Conservation (phyloP, 2,888 invertebrate species). For the Dinocampus coccinellae region DNA sequence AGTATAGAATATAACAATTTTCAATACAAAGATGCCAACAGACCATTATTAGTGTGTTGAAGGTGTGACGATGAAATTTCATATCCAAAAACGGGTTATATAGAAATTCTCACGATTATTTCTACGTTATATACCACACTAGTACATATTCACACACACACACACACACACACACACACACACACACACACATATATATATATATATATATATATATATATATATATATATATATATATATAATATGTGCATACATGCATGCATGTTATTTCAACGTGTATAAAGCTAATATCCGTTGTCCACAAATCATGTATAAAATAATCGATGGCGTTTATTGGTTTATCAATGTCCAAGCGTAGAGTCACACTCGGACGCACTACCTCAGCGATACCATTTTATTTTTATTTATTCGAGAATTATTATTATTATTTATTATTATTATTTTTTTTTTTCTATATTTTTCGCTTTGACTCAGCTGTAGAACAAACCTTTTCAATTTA, state of each 20-base stretch:
- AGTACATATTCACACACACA: too few relatives aligned
- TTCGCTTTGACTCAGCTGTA: conserved; percentile 1
- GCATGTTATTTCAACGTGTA: conserved; percentile 50
- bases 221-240: background rate
- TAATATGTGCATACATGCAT: conserved; percentile 27
- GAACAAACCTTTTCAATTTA: conserved; percentile 28
- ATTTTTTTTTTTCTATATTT: too few relatives aligned
- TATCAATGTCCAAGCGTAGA: conserved; percentile 45
- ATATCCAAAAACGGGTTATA: background rate
- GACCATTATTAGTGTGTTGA: conserved; percentile 17
- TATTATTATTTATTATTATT: conserved; percentile 13
- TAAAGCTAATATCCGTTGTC: conserved; percentile 51
- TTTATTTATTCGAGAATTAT: background rate
- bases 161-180: too few relatives aligned
- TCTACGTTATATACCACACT: background rate
- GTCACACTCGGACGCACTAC: conserved; percentile 16
- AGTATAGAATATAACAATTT: conserved; percentile 48
- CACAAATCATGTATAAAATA: conserved; percentile 49
- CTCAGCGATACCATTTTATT: conserved; percentile 3
- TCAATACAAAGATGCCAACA: conserved; percentile 29
- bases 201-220: background rate
- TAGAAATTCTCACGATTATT: background rate
- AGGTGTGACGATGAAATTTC: conserved; percentile 3
- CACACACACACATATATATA: background rate
- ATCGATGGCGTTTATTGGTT: conserved; percentile 50